phyloP scores from a whole-genome alignment of 35 echinoderm and acorn worm species.

The Ophioderma brevispina region DNA sequence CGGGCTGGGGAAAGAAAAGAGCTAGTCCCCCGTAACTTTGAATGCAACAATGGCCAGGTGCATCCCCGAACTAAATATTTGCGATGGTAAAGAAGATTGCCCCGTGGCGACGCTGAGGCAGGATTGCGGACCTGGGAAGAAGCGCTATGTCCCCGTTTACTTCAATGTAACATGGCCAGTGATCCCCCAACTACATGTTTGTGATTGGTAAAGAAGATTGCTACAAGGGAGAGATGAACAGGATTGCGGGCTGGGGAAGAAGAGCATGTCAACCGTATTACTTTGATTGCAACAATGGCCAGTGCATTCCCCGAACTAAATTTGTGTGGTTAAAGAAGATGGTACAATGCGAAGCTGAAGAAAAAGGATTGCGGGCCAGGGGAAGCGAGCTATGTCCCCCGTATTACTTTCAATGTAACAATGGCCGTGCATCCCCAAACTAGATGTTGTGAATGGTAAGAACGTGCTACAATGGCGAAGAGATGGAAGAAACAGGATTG shows the following conservation, averaged over 20 bases:
- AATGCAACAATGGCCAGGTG: too few species aligned
- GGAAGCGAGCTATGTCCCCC: neutral
- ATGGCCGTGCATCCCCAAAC: constrained; percentile 24
- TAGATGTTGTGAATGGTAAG: constrained; percentile 44
- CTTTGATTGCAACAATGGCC: constrained; percentile 43
- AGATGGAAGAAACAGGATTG: constrained; percentile 17
- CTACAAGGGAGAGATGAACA: constrained; percentile 31
- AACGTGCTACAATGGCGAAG: constrained; percentile 11
- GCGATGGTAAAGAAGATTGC: too few species aligned
- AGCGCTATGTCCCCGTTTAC: neutral
- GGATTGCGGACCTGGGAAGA: neutral
- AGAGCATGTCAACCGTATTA: constrained; percentile 3
- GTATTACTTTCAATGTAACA: constrained; percentile 26
- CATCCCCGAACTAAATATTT: too few species aligned
- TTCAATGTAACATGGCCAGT: constrained; percentile 52
- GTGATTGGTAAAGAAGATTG: constrained; percentile 22
- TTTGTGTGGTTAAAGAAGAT: neutral
- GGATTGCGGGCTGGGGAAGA: constrained; percentile 36
- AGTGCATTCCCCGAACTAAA: constrained; percentile 4
- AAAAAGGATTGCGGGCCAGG: neutral
- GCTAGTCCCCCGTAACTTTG: too few species aligned
- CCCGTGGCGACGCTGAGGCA: constrained; percentile 42
- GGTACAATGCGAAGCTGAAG: neutral
- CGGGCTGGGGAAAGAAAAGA: too few species aligned
- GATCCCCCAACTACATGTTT: too few species aligned